Evolutionary conservation across 2,113 vertebrate species (phyloP).

Genomic region (Lethenteron reissneri): DNA sequence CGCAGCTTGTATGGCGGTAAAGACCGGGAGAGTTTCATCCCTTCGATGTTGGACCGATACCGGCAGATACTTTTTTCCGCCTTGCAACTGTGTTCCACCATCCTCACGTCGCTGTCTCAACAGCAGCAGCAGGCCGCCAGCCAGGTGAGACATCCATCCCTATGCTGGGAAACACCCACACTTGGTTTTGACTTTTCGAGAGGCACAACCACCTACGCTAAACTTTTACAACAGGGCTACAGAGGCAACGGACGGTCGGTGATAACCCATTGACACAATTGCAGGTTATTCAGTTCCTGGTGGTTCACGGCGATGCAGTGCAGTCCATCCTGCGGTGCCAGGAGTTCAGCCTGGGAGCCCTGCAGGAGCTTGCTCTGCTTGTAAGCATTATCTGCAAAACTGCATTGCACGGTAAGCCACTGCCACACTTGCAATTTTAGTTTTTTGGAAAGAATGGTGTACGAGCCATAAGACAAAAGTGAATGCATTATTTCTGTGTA

Average conservation of each 20-base stretch:
- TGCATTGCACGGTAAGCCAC: not conserved
- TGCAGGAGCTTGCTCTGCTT: constrained; percentile 2
- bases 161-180: no score
- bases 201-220: no score
- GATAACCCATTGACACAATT: not conserved
- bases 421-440: no score
- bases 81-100: not conserved
- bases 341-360: constrained; percentile 2
- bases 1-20: not conserved
- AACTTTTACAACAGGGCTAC: no score
- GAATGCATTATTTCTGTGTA: no score
- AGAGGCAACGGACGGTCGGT: no score
- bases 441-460: no score
- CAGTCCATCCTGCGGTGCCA: constrained; percentile 6
- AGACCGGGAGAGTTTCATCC: constrained; percentile 2
- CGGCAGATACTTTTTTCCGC: not conserved
- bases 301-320: not conserved
- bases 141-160: not conserved
- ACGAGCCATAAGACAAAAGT: no score
- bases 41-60: not conserved
- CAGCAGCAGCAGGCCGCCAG: constrained; percentile 2
- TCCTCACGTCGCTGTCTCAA: constrained; percentile 1
- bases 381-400: not conserved
- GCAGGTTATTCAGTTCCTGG: constrained; percentile 4
- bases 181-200: no score